Base-by-base conservation (phyloP, 1,140 invertebrate species). In the Atta colombica region DNA sequence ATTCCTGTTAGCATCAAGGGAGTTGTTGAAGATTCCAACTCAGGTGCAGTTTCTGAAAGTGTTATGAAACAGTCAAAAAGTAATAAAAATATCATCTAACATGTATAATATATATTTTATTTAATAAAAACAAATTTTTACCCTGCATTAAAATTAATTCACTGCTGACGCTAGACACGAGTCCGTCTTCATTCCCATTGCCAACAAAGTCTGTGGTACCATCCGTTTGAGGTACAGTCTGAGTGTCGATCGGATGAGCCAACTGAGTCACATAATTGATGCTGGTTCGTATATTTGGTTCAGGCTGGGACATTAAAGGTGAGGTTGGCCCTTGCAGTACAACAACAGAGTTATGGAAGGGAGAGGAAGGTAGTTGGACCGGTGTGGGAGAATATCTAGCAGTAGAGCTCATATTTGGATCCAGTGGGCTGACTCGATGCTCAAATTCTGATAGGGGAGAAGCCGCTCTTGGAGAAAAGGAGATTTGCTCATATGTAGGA, bases 331-430 rank as follows among this genome's bases (percentile, higher is more conserved):
- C 91, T 87, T 96, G 96, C 8, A 95, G 93, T 60, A 96, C 95
- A 68, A 96, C 95, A 21, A 96, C 95, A 10, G 96, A 95, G 90
- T 96, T 96, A 72, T 94, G 94, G 77, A 95, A 96, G 16, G 96
- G 94, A 51, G 94, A 93, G 16, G 94, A 92, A 21, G 93, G 93
- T 28, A 95, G 78, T 77, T 95, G 95, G 25, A 95, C 95, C 55
- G 95, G 96, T 35, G 96, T 95, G 1, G 96, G 96, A 25, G 96
- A 96, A 89, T 96, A 96, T 81, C 95, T 93, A 1, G 96, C 96
- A 12, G 96, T 94, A 14, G 96, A 96, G 89, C 96, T 96, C 96
- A 96, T 96, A 88, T 96, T 96, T 2, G 96, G 96, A 90, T 96
- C 96, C 85, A 96, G 92, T 6, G 96, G 96, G 89, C 96, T 96